These are phyloP conservation scores for Ennomos fuscantarius DNA, from an alignment of 2,888 invertebrate species.

Conservation along the genomic window DNA sequence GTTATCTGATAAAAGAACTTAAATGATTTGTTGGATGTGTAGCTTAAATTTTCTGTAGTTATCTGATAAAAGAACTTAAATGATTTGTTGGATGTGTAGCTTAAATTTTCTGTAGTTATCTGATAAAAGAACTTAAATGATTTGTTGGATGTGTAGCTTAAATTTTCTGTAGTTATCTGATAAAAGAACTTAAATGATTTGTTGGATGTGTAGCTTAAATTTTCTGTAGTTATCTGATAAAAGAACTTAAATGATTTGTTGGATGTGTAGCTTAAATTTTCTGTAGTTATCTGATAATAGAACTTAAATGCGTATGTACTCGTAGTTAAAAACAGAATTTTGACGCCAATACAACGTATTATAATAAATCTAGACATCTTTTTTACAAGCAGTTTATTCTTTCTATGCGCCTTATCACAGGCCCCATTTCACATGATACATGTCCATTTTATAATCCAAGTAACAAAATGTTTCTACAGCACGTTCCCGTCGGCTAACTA, in stretches of 20 bases:
- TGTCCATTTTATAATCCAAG: constrained; percentile 1
- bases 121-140: constrained; percentile 12
- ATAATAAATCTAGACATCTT: too few relatives aligned
- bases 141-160: constrained; percentile 29
- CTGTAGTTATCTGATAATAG: constrained; percentile 6
- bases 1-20: constrained; percentile 6
- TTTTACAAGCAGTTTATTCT: too few relatives aligned
- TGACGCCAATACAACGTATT: too few relatives aligned
- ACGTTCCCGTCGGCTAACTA: constrained; percentile 4
- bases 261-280: constrained; percentile 29
- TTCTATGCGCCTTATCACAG: too few relatives aligned
- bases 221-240: constrained; percentile 17
- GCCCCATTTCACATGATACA: too few relatives aligned
- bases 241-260: constrained; percentile 28
- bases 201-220: constrained; percentile 26
- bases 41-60: constrained; percentile 24
- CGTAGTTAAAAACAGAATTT: neutral
- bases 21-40: constrained; percentile 33
- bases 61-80: constrained; percentile 6
- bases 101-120: constrained; percentile 26
- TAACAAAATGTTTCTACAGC: constrained; percentile 1
- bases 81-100: constrained; percentile 31
- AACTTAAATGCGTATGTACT: too few relatives aligned
- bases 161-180: constrained; percentile 24
- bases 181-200: constrained; percentile 25